Evolutionary conservation across 2,797 vertebrate genomes (phyloP), one percentile per base, ranked within the genome.

Genomic region (Uromys caudimaculatus): DNA sequence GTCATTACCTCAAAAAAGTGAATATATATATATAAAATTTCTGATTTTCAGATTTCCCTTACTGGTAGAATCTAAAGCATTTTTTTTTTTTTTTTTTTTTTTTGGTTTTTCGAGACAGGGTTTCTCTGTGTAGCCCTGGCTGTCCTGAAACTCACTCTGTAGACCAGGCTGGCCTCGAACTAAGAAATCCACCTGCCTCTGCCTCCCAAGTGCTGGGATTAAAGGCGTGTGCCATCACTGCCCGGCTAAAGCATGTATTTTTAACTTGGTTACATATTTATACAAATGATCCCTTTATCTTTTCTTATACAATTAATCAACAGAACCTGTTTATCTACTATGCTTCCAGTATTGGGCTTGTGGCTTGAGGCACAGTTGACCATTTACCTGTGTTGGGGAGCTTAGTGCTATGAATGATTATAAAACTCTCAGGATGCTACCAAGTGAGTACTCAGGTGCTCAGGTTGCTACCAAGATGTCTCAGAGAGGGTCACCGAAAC

Each of bases 21-120:
- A 76, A 76, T 75, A 82, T 27, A 58, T 58, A 27, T 21, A 23
- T 79, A n/a, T 19, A 58, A 38, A 16, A 16, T 89, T 91, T 83
- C 52, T 85, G 35, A 44, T 64, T 89, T 87, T 94, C 38, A 85
- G 67, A 76, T 89, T 95, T 95, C 79, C 56, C 73, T 90, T 71
- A 92, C 71, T 38, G 71, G 38, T n/a, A 95, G 56, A 95, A 94
- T 88, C 6, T 85, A 93, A 83, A 47, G 64, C 64, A 84, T 73
- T n/a, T n/a, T n/a, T n/a, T n/a, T n/a, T n/a, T n/a, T n/a, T n/a
- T n/a, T n/a, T n/a, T n/a, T n/a, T n/a, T n/a, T n/a, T n/a, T n/a
- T n/a, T n/a, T n/a, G n/a, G n/a, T n/a, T n/a, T n/a, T n/a, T n/a
- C n/a, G n/a, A n/a, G n/a, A n/a, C n/a, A n/a, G n/a, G n/a, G n/a